Percentiles rank a stretch among this genome's conserved stretches.
These are phyloP conservation scores for Enteromius unitaeniatus DNA, from an alignment of 2,797 vertebrate species.

Conservation along the genomic window DNA sequence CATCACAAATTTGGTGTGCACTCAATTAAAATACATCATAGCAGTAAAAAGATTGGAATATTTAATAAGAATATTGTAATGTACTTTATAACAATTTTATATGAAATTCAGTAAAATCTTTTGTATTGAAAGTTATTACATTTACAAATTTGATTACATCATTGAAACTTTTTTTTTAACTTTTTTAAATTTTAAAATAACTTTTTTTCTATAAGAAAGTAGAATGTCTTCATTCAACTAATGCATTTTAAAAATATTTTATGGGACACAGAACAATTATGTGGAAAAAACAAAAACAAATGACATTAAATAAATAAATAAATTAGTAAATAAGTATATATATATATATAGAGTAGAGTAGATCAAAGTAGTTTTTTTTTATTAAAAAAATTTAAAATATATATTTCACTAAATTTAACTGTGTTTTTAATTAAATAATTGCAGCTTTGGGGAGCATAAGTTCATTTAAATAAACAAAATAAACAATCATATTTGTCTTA, in stretches of 20 bases:
- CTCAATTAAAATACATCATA: neutral
- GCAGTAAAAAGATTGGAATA: neutral
- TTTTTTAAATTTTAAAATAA: neutral
- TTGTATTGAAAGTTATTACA: neutral
- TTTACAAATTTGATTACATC: neutral
- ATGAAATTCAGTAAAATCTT: neutral
- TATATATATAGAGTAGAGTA: neutral
- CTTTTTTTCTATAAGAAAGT: neutral
- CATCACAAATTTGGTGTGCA: neutral
- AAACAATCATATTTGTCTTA: neutral
- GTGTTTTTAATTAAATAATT: neutral
- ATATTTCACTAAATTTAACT: neutral
- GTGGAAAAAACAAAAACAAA: neutral
- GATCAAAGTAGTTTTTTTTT: no score
- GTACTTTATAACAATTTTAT: neutral
- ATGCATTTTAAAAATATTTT: neutral
- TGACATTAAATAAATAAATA: neutral
- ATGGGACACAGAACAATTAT: neutral
- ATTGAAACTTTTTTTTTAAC: neutral
- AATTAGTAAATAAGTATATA: no score
- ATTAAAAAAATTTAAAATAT: no score
- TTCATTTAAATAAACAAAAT: neutral
- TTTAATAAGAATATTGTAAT: neutral
- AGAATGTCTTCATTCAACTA: neutral
- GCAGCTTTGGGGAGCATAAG: neutral